Base-by-base conservation (phyloP, 1,140 invertebrate species). In the Lucilia sericata region DNA sequence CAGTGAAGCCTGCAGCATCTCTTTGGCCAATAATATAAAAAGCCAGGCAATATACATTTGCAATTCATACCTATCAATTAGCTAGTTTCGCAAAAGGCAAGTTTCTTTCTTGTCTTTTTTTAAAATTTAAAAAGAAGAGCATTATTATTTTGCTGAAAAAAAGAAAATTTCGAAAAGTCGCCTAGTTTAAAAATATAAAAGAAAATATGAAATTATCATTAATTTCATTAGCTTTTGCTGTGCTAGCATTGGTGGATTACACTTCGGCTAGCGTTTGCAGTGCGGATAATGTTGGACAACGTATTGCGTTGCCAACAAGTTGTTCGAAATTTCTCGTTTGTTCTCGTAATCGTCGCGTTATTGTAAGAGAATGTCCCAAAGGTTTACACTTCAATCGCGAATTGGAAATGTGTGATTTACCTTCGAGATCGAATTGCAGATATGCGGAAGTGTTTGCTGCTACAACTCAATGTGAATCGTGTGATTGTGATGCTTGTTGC, bases 321-420 rank as follows among this genome's bases (percentile, higher is more conserved):
- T 84, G 83, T 65, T 12, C 70, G 0, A 84, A 84, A 80, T 84
- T 84, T 80, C 30, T 84, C 5, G 25, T 78, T 21, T 84, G 83
- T 80, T 21, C 36, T 13, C 30, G 34, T 8, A 65, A 17, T 34
- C 55, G 21, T 17, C 36, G 36, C 8, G 75, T 49, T 2, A 36
- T 30, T 5, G 19, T 80, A 12, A 36, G 42, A 47, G 51, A 65
- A 14, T 84, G 83, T 76, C 84, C 84, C 17, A 76, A 21, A 36
- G 84, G 84, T 17, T 36, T 85, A 21, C 34, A 83, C 70, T 85
- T 85, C 49, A 85, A 85, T 74, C 47, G 49, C 5, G 74, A 83
- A 19, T 17, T 80, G 8, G 34, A 51, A 47, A 36, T 83, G 42
- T 85, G 84, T 17, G 84, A 85, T 21, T 74, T 78, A 17, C 82